Conservation (phyloP, 2,797 vertebrate species). For the Anomalospiza imberbis region DNA sequence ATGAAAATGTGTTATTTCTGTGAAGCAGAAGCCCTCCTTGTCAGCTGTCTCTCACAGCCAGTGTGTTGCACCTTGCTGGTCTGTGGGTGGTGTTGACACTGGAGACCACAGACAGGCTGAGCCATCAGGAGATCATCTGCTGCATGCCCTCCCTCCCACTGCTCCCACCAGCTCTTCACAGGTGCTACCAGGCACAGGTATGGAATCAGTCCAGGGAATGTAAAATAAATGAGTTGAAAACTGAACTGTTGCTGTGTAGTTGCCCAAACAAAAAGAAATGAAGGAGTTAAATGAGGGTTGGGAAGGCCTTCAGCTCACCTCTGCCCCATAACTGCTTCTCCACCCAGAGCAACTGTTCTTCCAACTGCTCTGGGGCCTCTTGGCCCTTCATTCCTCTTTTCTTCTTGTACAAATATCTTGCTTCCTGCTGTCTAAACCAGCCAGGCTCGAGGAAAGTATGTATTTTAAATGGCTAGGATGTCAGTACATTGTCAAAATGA, state of each 20-base stretch:
- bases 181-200: background rate
- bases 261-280: background rate
- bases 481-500: slow-evolving; percentile 18
- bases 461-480: slow-evolving; percentile 16
- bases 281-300: background rate
- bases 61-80: rapidly evolving
- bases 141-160: background rate
- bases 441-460: background rate
- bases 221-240: background rate
- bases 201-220: background rate
- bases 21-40: background rate
- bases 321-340: background rate
- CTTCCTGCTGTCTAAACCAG: slow-evolving; percentile 29
- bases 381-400: slow-evolving; percentile 38
- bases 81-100: background rate
- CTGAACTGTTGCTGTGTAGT: background rate
- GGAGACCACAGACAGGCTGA: background rate
- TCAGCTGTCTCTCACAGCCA: background rate
- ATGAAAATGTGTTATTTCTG: background rate
- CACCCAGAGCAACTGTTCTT: slow-evolving; percentile 3
- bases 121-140: background rate
- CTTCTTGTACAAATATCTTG: slow-evolving; percentile 50
- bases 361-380: slow-evolving; percentile 9
- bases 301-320: background rate
- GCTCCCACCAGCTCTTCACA: background rate